These are phyloP conservation scores for Calameuta pallipes DNA, from an alignment of 2,888 invertebrate species.

Conservation along the genomic window DNA sequence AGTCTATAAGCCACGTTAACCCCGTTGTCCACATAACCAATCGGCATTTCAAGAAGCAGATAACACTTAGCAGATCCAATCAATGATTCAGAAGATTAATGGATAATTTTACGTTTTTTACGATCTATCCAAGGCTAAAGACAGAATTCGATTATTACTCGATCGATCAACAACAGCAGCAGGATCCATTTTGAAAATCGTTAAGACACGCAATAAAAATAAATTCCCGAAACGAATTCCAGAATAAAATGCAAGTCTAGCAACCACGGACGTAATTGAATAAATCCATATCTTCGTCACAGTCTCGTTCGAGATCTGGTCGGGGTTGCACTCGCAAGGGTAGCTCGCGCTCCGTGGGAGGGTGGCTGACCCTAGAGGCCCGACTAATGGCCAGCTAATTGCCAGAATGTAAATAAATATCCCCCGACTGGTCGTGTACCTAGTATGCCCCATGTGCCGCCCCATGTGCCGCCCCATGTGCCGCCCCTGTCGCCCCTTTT, in stretches of 20 bases:
- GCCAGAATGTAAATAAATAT: constrained; percentile 65
- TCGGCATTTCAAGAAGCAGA: constrained; percentile 9
- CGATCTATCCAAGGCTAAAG: too few relatives aligned
- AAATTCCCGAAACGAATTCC: not conserved
- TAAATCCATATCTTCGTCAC: constrained; percentile 37
- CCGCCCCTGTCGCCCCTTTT: constrained; percentile 21
- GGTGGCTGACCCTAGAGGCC: constrained; percentile 38
- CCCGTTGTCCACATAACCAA: constrained; percentile 21
- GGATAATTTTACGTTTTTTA: constrained; percentile 30
- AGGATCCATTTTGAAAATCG: not conserved
- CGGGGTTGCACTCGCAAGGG: constrained; percentile 20
- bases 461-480: constrained; percentile 19
- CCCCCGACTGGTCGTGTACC: constrained; percentile 47
- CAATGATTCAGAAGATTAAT: constrained; percentile 37
- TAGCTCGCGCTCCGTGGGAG: constrained; percentile 18
- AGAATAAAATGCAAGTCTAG: not conserved
- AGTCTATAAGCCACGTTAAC: constrained; percentile 41
- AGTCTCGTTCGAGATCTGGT: constrained; percentile 35
- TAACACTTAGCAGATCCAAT: constrained; percentile 35
- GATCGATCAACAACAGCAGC: not conserved
- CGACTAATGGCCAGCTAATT: constrained; percentile 63
- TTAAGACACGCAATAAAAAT: not conserved
- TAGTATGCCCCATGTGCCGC: constrained; percentile 26
- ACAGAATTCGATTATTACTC: too few relatives aligned
- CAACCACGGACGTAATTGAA: constrained; percentile 28